Conservation (phyloP, 2,888 invertebrate genomes). For the Dryocosmus kuriphilus region DNA sequence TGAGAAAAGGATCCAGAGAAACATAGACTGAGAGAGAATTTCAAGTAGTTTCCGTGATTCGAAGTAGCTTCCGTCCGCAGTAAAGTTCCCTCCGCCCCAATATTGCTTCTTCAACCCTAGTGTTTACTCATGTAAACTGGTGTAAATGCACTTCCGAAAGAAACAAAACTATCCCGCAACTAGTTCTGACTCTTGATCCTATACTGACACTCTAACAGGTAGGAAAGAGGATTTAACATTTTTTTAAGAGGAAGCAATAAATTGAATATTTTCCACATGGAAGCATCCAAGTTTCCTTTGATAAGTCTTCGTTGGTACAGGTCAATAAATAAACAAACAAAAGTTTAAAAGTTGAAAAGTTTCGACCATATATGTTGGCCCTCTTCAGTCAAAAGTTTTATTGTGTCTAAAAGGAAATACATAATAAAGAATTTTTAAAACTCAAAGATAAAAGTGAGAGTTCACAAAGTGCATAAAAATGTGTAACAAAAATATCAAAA, state of each 20-base stretch:
- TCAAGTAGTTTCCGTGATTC: not conserved
- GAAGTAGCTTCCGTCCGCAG: not conserved
- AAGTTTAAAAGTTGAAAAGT: too few species aligned
- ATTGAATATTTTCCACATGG: too few species aligned
- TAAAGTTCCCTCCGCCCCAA: not conserved
- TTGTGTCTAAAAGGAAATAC: too few species aligned
- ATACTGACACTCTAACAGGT: not conserved
- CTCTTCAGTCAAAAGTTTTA: too few species aligned
- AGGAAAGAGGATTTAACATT: not conserved
- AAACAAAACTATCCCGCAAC: not conserved
- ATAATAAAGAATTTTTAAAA: too few species aligned
- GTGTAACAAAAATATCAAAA: too few species aligned
- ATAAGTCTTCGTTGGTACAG: too few species aligned
- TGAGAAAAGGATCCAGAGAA: not conserved
- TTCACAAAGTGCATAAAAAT: too few species aligned
- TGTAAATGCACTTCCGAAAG: conserved; percentile 7
- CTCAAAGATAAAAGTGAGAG: too few species aligned
- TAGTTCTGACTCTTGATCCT: not conserved
- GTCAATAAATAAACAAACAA: too few species aligned
- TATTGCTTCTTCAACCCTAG: not conserved
- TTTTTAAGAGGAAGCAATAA: not conserved
- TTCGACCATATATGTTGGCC: too few species aligned
- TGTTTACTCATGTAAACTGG: conserved; percentile 33
- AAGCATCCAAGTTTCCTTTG: too few species aligned
- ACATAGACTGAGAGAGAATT: not conserved